A percentile compares a stretch with the other conserved stretches of the same genome.
Conservation (phyloP, 2,113 vertebrate species). For the Rattus norvegicus region DNA sequence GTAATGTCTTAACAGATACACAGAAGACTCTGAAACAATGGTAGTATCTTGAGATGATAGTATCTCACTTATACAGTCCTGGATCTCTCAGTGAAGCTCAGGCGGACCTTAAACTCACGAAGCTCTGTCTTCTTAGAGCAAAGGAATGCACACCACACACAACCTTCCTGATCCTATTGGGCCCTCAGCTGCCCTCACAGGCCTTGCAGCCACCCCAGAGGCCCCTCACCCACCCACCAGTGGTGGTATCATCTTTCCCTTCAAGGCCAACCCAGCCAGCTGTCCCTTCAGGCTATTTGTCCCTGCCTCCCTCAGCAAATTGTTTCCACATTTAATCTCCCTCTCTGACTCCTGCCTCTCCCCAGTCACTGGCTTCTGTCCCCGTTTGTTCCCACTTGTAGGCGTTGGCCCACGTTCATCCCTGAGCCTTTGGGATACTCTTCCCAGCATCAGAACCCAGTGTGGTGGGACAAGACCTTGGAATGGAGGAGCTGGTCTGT, state of each 20-base stretch:
- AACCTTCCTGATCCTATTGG: not conserved
- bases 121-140: not conserved
- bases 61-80: not conserved
- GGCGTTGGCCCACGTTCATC: not conserved
- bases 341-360: not conserved
- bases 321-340: conserved; percentile 50
- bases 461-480: not conserved
- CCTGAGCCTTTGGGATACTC: not conserved
- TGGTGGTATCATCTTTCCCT: not conserved
- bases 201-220: not conserved
- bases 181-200: not conserved
- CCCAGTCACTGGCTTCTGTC: not conserved
- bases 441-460: not conserved
- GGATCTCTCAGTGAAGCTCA: too few species aligned
- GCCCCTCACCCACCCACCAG: not conserved
- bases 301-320: conserved; percentile 36
- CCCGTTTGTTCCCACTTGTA: not conserved
- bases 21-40: not conserved
- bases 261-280: not conserved
- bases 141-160: not conserved
- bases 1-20: not conserved
- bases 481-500: not conserved
- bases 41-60: not conserved
- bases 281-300: not conserved
- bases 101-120: not conserved